Evolutionary conservation across 1,140 invertebrate species (phyloP).

Genomic region (Stegodyphus mimosarum): DNA sequence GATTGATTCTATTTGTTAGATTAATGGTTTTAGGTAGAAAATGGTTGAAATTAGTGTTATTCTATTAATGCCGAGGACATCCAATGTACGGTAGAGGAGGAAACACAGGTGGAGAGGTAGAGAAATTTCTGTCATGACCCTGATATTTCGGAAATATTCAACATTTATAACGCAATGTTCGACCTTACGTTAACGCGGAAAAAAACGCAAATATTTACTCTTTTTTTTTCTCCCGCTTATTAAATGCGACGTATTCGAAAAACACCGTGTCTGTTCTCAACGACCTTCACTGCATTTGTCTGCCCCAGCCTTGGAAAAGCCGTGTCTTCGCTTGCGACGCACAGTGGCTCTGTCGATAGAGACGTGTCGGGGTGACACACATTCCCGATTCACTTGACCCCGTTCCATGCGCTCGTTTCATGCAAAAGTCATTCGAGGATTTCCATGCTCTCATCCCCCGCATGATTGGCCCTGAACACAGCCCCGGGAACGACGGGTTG

Average conservation of each 20-base stretch:
- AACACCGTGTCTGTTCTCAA: not conserved
- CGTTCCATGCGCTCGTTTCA: slow-evolving; percentile 31
- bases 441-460: slow-evolving; percentile 21
- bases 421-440: slow-evolving; percentile 2
- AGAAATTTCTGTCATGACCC: no score
- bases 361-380: slow-evolving; percentile 40
- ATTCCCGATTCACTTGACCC: slow-evolving; percentile 43
- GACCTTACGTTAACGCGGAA: not conserved
- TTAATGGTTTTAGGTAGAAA: no score
- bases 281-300: slow-evolving; percentile 9
- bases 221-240: not conserved
- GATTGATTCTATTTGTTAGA: no score
- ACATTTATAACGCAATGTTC: no score
- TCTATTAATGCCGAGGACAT: no score
- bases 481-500: not conserved
- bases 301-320: not conserved
- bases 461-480: slow-evolving; percentile 25
- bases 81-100: no score
- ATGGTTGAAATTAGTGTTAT: no score
- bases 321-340: not conserved
- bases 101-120: no score
- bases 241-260: not conserved
- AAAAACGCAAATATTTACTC: not conserved
- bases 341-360: not conserved
- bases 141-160: no score